A percentile compares a stretch with the other conserved stretches of the same genome.
Evolutionary conservation across 2,888 invertebrate genomes (phyloP).

Genomic region (Ophioninae sp.): DNA sequence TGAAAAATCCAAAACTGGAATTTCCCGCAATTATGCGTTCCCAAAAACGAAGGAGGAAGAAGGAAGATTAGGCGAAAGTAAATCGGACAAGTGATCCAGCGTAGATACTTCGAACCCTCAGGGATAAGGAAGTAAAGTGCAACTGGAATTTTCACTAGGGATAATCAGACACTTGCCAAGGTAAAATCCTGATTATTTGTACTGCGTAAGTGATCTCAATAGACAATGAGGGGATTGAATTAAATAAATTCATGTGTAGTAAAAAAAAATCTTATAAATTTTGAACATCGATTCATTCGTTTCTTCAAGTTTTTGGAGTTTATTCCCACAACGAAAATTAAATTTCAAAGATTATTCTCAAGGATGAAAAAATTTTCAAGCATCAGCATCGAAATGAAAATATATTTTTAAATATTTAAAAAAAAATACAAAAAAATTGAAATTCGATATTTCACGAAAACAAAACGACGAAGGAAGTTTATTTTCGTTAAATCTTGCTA

Average conservation of each 20-base stretch:
- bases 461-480: neutral
- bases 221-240: neutral
- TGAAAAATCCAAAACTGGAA: neutral
- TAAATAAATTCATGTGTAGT: too few relatives aligned
- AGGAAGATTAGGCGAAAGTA: conserved; percentile 7
- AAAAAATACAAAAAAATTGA: neutral
- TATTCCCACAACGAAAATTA: neutral
- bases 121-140: neutral
- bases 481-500: neutral
- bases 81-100: conserved; percentile 18
- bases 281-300: too few relatives aligned
- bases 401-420: neutral
- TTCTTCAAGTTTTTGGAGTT: neutral
- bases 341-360: neutral
- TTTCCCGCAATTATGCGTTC: conserved; percentile 24
- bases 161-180: neutral
- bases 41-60: neutral
- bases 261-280: too few relatives aligned
- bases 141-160: neutral
- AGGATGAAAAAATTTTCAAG: neutral
- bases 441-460: neutral
- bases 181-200: conserved; percentile 22
- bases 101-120: neutral
- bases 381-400: neutral
- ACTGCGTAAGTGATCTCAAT: neutral